Base-by-base conservation (phyloP, 2,797 vertebrate species). In the Rhinogobio ventralis region DNA sequence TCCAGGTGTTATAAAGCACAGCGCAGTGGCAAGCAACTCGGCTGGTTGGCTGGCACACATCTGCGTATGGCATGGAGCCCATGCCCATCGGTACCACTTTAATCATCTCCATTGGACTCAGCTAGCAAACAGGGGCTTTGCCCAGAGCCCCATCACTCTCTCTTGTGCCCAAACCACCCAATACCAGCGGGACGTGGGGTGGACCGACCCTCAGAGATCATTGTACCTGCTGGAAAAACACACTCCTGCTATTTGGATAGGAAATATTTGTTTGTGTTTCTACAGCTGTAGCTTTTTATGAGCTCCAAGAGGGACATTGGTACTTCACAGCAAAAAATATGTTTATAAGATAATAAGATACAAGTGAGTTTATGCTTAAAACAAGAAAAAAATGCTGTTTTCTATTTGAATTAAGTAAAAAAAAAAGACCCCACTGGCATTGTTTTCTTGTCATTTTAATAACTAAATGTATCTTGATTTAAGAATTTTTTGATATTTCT, bases 1-100 rank as follows among this genome's bases (percentile, higher is more conserved):
- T 95, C 87, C 92, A 95, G 93, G 92, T 95, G 92, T 94, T 94
- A 93, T 94, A 93, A 93, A 95, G 90, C 93, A 90, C 88, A 92
- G 90, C 83, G 87, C 90, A 86, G 87, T 90, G 91, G 91, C 91
- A 90, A 91, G 91, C 90, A 86, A 78, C 90, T 92, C 91, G 89
- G 86, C 55, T 69, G 67, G 57, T 64, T 69, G 84, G 62, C 88
- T 87, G 89, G 91, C 87, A 85, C 73, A 67, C 45, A 30, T 68
- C 64, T 9, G 46, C 23, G 57, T 51, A 60, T 85, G 87, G 88
- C 87, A 69, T 23, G 23, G 28, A 57, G 80, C 87, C 89, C 86
- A 69, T 89, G 86, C 88, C 88, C 86, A 86, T 85, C 62, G 71
- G 85, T 88, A 89, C 83, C 88, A 87, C 85, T 92, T 90, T 90